Percentiles rank a stretch among this genome's conserved stretches.
Conservation (phyloP, 2,113 vertebrate genomes). For the Muntiacus muntjak region DNA sequence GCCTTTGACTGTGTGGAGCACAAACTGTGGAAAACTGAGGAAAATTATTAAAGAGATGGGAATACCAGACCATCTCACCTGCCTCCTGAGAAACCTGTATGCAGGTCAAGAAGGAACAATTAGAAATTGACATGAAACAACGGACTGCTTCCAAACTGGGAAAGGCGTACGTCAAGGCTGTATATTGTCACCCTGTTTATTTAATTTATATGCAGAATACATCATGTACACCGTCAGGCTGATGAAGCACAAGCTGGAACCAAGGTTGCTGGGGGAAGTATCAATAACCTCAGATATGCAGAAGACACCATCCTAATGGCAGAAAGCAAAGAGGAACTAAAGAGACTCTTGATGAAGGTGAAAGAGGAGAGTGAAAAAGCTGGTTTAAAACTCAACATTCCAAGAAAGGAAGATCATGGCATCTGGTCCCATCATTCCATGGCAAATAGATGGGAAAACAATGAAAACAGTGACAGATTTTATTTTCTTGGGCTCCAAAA, state of each 20-base stretch:
- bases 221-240: background rate
- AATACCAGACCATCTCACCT: background rate
- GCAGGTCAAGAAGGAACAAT: background rate
- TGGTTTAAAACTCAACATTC: background rate
- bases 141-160: background rate
- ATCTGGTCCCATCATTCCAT: background rate
- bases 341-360: background rate
- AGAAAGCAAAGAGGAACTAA: background rate
- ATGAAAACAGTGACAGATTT: background rate
- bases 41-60: background rate
- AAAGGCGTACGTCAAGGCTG: background rate
- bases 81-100: background rate
- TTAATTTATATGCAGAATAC: background rate
- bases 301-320: background rate
- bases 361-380: background rate
- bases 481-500: background rate
- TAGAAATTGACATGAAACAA: background rate
- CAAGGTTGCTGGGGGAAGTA: background rate
- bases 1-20: background rate
- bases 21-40: background rate
- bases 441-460: background rate
- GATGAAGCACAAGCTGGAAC: background rate
- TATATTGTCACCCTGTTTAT: background rate
- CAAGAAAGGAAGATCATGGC: background rate
- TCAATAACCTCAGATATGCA: background rate